Percentiles rank a stretch among this genome's conserved stretches.
These are phyloP conservation scores for Troides helena DNA, from an alignment of 2,888 invertebrate species.

Conservation along the genomic window DNA sequence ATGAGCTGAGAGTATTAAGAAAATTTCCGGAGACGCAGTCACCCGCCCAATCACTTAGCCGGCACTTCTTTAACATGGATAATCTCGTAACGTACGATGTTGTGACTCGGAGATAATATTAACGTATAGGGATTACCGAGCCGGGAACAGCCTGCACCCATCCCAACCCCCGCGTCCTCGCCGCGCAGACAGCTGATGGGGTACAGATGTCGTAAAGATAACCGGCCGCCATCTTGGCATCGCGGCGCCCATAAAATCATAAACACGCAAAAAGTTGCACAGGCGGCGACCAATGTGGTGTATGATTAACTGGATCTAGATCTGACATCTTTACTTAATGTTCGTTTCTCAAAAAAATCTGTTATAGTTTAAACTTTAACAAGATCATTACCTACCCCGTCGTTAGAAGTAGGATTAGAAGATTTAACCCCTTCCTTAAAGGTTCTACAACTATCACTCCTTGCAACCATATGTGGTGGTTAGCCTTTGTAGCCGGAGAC, in stretches of 20 bases:
- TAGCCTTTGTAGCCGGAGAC: too few species aligned
- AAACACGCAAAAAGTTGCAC: conserved; percentile 15
- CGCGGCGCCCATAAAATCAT: conserved; percentile 20
- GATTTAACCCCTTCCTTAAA: too few species aligned
- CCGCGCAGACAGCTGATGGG: conserved; percentile 9
- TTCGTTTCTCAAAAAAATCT: too few species aligned
- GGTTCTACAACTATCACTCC: too few species aligned
- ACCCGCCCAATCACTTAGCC: conserved; percentile 23
- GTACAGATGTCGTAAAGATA: conserved; percentile 26
- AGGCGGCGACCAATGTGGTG: conserved; percentile 8
- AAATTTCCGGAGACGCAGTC: conserved; percentile 7
- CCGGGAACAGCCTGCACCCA: conserved; percentile 13
- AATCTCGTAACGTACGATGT: conserved; percentile 19
- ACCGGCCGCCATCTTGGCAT: conserved; percentile 26
- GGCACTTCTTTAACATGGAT: conserved; percentile 13
- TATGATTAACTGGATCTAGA: background rate
- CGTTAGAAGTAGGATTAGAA: too few species aligned
- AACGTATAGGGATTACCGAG: conserved; percentile 17
- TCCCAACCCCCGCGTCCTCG: conserved; percentile 1
- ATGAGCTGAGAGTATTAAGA: conserved; percentile 6
- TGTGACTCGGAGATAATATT: conserved; percentile 14
- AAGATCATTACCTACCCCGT: too few species aligned
- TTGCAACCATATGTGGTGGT: too few species aligned
- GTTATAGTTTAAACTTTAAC: too few species aligned
- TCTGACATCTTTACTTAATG: too few species aligned